Evolutionary conservation across 2,797 vertebrate genomes (phyloP), one percentile per base, ranked within the genome.

Genomic region (Melanotaenia trifasciata): DNA sequence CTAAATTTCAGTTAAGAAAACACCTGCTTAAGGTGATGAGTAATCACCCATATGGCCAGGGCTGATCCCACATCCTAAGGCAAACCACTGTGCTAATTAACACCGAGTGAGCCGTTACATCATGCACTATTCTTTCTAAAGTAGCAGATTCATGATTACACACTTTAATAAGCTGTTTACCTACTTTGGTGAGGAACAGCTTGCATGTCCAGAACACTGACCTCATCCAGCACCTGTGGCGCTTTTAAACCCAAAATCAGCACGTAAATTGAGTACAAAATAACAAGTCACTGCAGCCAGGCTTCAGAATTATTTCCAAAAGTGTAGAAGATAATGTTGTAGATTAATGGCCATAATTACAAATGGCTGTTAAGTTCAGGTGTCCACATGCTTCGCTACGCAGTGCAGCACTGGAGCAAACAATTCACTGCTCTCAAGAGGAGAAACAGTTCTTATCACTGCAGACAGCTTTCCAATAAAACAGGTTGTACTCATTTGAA

Each of bases 401-500:
- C 43, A 45, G 6, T 4, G 43, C 43, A 45, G 16, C 43, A 45
- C 43, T 8, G 43, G 13, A 45, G 72, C 45, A 13, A 32, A 32
- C 11, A 30, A 28, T 40, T 57, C 8, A 3, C 38, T 26, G 5
- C 13, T 20, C n/a, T 26, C 32, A 30, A 9, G 40, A 33, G 26
- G 7, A 20, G 43, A 12, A 35, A 11, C 2, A 8, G 33, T 35
- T 72, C 28, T 45, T 35, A 38, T 58, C n/a, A 10, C 47, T 53
- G 36, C 54, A 16, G 43, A 53, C 22, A 2, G 32, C 9, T 70
- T 65, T 64, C 43, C 61, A 61, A 30, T 13, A 50, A 72, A 76
- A 80, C 58, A 43, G 58, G 57, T 53, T 59, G 74, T 71, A 18
- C 67, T 72, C 67, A 40, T 67, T 67, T 60, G 33, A 72, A 70